phyloP scores from a whole-genome alignment of 2,888 invertebrate genomes.

The Ectemnius cavifrons region DNA sequence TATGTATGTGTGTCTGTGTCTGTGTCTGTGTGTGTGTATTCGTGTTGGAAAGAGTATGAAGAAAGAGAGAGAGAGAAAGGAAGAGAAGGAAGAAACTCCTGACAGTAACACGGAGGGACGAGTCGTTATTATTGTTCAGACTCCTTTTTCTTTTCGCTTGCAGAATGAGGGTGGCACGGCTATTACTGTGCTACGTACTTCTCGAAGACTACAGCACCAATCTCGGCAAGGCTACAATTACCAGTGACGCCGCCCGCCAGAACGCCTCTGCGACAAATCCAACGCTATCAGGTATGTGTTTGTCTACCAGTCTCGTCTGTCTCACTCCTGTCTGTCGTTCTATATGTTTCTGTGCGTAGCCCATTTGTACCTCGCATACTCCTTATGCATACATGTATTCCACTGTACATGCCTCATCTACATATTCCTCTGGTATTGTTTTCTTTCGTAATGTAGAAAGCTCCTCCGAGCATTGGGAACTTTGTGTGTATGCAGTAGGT shows the following conservation, averaged over 20 bases:
- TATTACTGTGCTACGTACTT: conserved; percentile 76
- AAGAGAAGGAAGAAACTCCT: background rate
- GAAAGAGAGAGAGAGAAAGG: background rate
- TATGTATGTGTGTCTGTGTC: no score
- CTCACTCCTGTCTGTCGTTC: background rate
- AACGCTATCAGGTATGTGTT: conserved; percentile 54
- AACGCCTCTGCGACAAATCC: conserved; percentile 64
- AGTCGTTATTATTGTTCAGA: conserved; percentile 58
- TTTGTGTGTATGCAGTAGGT: no score
- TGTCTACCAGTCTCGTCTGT: background rate
- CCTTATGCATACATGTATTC: background rate
- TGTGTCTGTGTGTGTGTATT: no score
- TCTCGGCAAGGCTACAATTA: conserved; percentile 69
- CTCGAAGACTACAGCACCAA: conserved; percentile 73
- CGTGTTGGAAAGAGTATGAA: no score
- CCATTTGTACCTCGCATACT: no score
- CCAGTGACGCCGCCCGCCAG: conserved; percentile 70
- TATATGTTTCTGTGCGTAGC: background rate
- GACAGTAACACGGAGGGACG: background rate
- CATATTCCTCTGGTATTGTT: conserved; percentile 30
- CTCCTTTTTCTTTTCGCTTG: conserved; percentile 55
- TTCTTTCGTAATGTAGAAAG: conserved; percentile 1
- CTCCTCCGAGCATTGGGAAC: background rate
- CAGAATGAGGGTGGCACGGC: conserved; percentile 76
- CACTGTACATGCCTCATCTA: conserved; percentile 19